Evolutionary conservation across 2,888 invertebrate species (phyloP).

Genomic region (Apantesis nais): DNA sequence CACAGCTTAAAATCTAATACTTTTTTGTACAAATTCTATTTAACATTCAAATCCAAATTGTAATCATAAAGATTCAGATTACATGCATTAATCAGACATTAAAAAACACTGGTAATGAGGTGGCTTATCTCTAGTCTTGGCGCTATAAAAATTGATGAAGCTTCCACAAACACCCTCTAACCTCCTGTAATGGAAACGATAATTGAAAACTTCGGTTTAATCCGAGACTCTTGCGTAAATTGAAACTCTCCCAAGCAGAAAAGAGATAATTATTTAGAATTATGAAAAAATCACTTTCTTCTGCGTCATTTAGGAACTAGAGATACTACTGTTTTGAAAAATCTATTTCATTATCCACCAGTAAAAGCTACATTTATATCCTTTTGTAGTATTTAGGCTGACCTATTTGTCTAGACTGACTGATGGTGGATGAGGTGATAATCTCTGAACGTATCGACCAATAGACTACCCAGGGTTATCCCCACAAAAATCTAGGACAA

Average conservation of each 20-base stretch:
- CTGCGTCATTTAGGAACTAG: not conserved
- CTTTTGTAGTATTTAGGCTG: not conserved
- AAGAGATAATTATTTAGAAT: constrained; percentile 61
- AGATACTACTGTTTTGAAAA: constrained; percentile 10
- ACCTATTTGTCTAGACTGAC: not conserved
- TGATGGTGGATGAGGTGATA: not conserved
- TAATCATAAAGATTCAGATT: constrained; percentile 24
- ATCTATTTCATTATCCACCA: not conserved
- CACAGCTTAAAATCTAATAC: not conserved
- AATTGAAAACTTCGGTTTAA: constrained; percentile 78
- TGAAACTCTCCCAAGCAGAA: constrained; percentile 66
- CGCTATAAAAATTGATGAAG: constrained; percentile 71
- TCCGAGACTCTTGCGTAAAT: constrained; percentile 69
- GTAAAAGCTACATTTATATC: not conserved
- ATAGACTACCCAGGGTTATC: too few species aligned
- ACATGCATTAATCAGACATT: constrained; percentile 24
- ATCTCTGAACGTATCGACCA: too few species aligned
- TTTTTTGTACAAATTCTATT: not conserved
- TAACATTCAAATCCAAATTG: constrained; percentile 25
- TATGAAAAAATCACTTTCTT: constrained; percentile 50
- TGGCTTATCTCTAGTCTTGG: constrained; percentile 59
- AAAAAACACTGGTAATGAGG: constrained; percentile 64
- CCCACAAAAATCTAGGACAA: too few species aligned
- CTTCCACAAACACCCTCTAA: constrained; percentile 55
- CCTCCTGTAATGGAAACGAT: constrained; percentile 69